phyloP scores from a whole-genome alignment of 2,888 invertebrate genomes.

The Phyllotreta cruciferae region DNA sequence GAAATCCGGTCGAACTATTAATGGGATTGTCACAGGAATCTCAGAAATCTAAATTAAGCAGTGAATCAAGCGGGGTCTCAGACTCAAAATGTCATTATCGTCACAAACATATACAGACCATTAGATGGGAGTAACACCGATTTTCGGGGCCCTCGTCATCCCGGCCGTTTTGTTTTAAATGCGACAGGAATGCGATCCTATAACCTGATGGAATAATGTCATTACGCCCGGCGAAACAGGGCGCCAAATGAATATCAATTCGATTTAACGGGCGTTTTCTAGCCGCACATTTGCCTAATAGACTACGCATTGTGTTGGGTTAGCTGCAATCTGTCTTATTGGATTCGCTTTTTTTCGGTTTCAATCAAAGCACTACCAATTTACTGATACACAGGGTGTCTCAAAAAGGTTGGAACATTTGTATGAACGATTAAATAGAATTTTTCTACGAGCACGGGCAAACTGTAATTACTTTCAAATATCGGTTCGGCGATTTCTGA shows the following conservation, averaged over 20 bases:
- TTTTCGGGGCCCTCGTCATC: not conserved
- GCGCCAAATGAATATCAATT: constrained; percentile 35
- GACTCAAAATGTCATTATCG: constrained; percentile 13
- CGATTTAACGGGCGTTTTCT: constrained; percentile 31
- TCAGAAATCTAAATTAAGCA: constrained; percentile 14
- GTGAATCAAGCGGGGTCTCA: constrained; percentile 7
- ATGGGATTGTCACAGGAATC: not conserved
- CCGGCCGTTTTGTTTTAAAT: constrained; percentile 18
- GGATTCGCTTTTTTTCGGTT: too few relatives aligned
- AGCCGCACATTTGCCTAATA: constrained; percentile 35
- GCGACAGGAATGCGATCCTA: constrained; percentile 30
- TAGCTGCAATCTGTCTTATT: too few relatives aligned
- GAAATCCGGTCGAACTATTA: not conserved
- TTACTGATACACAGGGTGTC: too few relatives aligned
- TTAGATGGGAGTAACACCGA: constrained; percentile 1
- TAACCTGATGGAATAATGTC: constrained; percentile 34
- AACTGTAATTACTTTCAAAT: constrained; percentile 7
- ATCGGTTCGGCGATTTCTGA: constrained; percentile 3
- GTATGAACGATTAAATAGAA: not conserved
- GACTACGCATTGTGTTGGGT: constrained; percentile 23
- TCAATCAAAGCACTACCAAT: too few relatives aligned
- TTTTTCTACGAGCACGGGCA: not conserved
- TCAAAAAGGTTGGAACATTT: too few relatives aligned
- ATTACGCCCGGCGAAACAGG: constrained; percentile 21
- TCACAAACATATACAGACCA: constrained; percentile 11